Evolutionary conservation across 1,140 invertebrate species (phyloP).

Genomic region (Belonocnema kinseyi): DNA sequence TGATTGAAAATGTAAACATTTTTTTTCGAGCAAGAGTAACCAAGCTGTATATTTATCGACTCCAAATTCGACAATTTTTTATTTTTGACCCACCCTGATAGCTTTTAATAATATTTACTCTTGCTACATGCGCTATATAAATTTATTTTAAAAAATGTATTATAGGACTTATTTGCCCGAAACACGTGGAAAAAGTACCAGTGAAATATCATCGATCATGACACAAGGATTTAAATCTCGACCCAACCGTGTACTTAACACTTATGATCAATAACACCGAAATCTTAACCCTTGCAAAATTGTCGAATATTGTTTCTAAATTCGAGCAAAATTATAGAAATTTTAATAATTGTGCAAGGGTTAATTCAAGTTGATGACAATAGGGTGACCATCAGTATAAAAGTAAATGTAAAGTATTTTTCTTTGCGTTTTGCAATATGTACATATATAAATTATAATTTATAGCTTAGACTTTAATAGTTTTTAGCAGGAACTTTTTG

Average conservation of each 20-base stretch:
- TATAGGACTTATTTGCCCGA: slow-evolving; percentile 82
- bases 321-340: no score
- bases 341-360: no score
- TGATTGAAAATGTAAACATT: no score
- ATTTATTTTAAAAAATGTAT: background rate
- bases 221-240: slow-evolving; percentile 62
- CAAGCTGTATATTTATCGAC: no score
- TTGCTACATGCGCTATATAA: slow-evolving; percentile 6
- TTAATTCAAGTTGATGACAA: no score
- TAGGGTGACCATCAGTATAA: background rate
- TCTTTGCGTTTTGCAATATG: background rate
- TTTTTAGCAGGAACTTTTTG: no score
- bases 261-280: background rate
- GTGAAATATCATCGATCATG: slow-evolving; percentile 75
- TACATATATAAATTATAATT: no score
- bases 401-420: slow-evolving; percentile 4
- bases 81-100: no score
- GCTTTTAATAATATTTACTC: background rate
- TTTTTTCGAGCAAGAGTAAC: background rate
- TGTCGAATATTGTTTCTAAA: no score
- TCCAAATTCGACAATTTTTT: no score
- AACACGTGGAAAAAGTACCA: slow-evolving; percentile 80
- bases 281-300: no score
- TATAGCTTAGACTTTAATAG: no score
- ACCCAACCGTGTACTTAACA: slow-evolving; percentile 43